Evolutionary conservation across 2,113 vertebrate genomes (phyloP).

Genomic region (Erythrocercus mccallii): DNA sequence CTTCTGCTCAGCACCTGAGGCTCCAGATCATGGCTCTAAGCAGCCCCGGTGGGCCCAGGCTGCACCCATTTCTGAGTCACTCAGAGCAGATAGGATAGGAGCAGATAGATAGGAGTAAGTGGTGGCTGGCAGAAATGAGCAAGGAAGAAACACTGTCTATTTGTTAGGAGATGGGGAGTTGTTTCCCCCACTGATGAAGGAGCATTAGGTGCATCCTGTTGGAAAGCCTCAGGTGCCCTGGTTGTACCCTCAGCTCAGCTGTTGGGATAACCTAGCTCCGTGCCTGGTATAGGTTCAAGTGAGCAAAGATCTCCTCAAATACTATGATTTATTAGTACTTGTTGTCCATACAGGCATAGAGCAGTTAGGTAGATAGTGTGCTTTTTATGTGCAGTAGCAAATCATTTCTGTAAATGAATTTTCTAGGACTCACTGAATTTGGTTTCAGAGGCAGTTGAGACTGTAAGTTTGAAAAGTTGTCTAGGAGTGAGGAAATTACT

Average conservation of each 20-base stretch:
- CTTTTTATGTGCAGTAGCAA: neutral
- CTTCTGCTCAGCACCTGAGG: neutral
- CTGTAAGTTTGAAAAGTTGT: neutral
- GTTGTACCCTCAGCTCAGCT: neutral
- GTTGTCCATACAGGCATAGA: accelerated
- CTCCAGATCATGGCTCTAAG: neutral
- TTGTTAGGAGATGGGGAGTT: neutral
- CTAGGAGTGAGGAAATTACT: neutral
- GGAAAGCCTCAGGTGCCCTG: neutral
- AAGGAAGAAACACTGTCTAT: accelerated
- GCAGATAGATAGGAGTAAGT: no score
- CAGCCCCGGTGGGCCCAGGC: neutral
- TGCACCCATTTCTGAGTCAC: accelerated
- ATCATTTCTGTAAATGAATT: neutral
- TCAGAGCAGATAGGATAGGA: neutral
- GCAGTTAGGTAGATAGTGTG: neutral
- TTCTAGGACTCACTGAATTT: neutral
- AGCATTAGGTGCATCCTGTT: neutral
- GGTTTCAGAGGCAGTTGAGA: neutral
- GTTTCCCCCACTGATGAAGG: neutral
- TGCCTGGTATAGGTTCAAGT: neutral
- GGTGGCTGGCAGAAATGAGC: neutral
- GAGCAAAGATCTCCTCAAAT: neutral
- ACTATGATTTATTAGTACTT: neutral
- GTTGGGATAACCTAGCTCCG: neutral